phyloP scores from a whole-genome alignment of 92 coral and sea anemone genomes.

The Umimayanthus chanpuru region DNA sequence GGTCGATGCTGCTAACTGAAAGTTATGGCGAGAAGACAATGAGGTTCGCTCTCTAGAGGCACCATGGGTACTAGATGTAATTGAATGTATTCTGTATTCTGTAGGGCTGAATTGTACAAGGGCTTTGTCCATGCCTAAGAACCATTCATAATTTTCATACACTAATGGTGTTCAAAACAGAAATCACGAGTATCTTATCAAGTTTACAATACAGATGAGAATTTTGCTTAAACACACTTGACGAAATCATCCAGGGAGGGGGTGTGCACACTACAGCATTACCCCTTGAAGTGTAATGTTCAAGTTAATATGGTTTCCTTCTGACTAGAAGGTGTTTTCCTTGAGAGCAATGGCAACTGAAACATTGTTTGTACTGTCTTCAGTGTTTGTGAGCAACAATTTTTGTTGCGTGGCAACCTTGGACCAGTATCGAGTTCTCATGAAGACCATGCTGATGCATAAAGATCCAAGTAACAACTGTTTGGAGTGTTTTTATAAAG shows the following conservation, averaged over 20 bases:
- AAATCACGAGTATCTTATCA: background rate
- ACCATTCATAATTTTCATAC: background rate
- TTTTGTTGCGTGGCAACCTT: background rate
- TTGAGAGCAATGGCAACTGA: background rate
- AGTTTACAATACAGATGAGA: background rate
- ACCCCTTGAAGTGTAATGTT: constrained; percentile 8
- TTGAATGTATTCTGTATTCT: too few relatives aligned
- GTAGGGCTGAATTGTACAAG: too few relatives aligned
- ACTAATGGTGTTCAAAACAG: background rate
- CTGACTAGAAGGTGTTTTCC: background rate
- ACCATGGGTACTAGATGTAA: too few relatives aligned
- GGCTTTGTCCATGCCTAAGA: background rate
- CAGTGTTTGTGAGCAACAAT: background rate
- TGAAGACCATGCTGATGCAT: background rate
- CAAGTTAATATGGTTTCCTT: background rate
- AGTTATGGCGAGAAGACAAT: too few relatives aligned
- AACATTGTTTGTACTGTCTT: background rate
- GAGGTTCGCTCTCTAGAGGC: too few relatives aligned
- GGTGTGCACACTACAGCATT: constrained; percentile 44
- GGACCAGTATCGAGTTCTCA: background rate
- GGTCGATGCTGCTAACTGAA: too few relatives aligned
- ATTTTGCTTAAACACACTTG: background rate
- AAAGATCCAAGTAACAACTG: background rate
- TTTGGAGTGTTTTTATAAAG: background rate
- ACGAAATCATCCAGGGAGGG: constrained; percentile 25